A percentile compares a stretch with the other conserved stretches of the same genome.
Conservation (phyloP, 2,888 invertebrate genomes). For the Molorchus minor region DNA sequence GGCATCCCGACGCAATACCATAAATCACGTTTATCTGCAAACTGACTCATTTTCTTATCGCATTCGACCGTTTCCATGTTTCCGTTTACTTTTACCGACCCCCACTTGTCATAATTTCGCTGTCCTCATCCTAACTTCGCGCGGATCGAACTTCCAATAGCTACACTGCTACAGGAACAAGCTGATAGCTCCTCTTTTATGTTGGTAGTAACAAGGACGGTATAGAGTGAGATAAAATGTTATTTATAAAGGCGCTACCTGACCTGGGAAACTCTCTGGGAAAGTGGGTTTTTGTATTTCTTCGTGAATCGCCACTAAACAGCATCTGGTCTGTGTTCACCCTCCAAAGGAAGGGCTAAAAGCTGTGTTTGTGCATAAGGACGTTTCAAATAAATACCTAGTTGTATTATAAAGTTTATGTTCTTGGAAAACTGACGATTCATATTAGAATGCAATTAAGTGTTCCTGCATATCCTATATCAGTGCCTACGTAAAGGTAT, state of each 20-base stretch:
- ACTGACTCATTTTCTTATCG: constrained; percentile 22
- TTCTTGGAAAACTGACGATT: no score
- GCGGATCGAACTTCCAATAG: background rate
- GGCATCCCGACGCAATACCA: constrained; percentile 11
- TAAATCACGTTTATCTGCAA: constrained; percentile 23
- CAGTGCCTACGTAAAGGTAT: no score
- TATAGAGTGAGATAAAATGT: background rate
- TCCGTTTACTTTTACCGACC: constrained; percentile 22
- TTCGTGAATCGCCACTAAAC: background rate
- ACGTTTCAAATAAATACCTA: no score
- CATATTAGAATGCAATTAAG: no score
- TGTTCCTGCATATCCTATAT: no score
- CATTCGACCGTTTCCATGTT: constrained; percentile 15
- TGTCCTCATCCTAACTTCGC: constrained; percentile 1
- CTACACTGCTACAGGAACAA: background rate
- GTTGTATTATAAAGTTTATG: no score
- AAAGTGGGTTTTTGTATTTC: background rate
- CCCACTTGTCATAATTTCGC: constrained; percentile 22
- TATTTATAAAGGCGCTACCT: background rate
- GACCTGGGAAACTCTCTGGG: background rate
- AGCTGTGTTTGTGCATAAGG: no score
- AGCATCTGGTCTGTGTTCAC: no score
- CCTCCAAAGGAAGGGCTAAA: no score
- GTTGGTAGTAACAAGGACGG: background rate
- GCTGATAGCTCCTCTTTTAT: background rate